These are phyloP conservation scores for Eilema griseolum DNA, from an alignment of 2,888 invertebrate species.

Conservation along the genomic window DNA sequence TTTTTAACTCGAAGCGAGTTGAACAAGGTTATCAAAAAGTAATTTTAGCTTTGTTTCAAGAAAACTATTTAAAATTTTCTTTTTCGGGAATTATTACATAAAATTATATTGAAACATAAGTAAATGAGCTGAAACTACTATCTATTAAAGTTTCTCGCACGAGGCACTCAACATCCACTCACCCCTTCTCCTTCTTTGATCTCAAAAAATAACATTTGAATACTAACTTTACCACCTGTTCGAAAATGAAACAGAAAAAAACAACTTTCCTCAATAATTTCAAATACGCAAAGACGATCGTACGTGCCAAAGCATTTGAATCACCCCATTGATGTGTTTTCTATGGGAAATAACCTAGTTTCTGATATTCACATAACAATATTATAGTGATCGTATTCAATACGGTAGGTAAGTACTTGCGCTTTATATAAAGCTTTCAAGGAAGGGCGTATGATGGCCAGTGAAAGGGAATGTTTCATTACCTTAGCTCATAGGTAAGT, in stretches of 20 bases:
- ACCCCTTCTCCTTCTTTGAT: no score
- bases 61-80: no score
- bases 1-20: conserved; percentile 21
- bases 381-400: conserved; percentile 33
- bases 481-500: conserved; percentile 43
- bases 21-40: conserved; percentile 27
- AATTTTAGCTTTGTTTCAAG: conserved; percentile 19
- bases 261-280: conserved; percentile 46
- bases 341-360: conserved; percentile 44
- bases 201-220: conserved; percentile 13
- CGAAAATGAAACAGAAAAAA: conserved; percentile 32
- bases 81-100: no score
- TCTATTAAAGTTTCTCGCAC: no score
- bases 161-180: no score
- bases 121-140: no score
- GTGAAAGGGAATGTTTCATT: conserved; percentile 40
- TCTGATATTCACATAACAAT: conserved; percentile 31
- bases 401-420: conserved; percentile 17
- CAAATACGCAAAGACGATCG: conserved; percentile 40
- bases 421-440: conserved; percentile 20
- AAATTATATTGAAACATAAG: no score
- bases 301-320: conserved; percentile 45
- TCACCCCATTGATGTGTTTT: conserved; percentile 45
- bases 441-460: conserved; percentile 22
- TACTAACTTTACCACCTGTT: conserved; percentile 29